Conservation (phyloP, 2,113 vertebrate species). For the Lanius collurio region DNA sequence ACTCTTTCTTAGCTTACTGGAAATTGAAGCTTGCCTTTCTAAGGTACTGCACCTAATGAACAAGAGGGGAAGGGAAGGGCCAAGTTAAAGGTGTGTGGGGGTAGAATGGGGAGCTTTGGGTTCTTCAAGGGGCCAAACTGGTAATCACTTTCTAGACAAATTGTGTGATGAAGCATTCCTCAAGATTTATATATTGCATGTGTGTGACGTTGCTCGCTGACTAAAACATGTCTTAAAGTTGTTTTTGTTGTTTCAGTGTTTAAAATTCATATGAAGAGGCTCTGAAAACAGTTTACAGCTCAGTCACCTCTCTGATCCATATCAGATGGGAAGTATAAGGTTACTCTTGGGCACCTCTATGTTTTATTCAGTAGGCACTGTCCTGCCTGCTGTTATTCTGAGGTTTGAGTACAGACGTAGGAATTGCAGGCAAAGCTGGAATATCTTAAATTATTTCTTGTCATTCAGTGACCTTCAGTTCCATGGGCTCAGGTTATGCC, state of each 20-base stretch:
- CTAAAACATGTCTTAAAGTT: background rate
- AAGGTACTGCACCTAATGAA: background rate
- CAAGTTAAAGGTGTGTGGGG: background rate
- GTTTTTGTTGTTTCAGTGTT: background rate
- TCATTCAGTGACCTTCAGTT: background rate
- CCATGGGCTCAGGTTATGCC: accelerated
- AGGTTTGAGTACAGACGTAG: background rate
- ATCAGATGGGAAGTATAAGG: background rate
- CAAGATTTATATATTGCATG: background rate
- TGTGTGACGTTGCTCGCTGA: background rate
- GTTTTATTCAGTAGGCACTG: slow-evolving; percentile 4
- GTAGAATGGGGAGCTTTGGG: background rate
- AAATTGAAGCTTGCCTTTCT: background rate
- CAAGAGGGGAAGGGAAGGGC: background rate
- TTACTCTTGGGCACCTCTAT: background rate
- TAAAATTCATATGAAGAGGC: background rate
- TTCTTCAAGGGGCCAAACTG: background rate
- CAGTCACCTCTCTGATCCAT: background rate
- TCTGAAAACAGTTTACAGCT: background rate
- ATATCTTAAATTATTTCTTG: background rate
- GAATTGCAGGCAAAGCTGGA: background rate
- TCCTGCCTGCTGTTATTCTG: background rate
- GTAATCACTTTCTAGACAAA: background rate
- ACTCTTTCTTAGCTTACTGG: background rate
- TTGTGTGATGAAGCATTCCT: background rate